Base-by-base conservation (phyloP, 2,888 invertebrate genomes). In the Caenorhabditis wallacei region DNA sequence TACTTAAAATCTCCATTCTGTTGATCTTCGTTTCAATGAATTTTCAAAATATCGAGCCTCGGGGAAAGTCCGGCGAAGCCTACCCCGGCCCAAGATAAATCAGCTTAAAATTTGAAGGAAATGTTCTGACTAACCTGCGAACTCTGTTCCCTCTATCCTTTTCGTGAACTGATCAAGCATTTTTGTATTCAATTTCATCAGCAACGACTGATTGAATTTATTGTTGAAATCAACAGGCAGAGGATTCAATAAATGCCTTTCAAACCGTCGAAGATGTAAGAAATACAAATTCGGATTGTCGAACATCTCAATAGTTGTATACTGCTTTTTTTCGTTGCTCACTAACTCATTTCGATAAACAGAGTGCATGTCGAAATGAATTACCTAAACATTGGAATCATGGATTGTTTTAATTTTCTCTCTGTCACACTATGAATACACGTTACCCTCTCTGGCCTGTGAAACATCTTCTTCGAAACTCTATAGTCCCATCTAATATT, bases 401-500 rank as follows among this genome's bases (percentile, higher is more conserved):
- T n/a, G n/a, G n/a, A n/a, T n/a, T n/a, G n/a, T n/a, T n/a, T n/a
- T n/a, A n/a, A n/a, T n/a, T n/a, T n/a, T n/a, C n/a, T n/a, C n/a
- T n/a, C n/a, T n/a, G n/a, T n/a, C n/a, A n/a, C n/a, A n/a, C n/a
- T n/a, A n/a, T n/a, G n/a, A n/a, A n/a, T n/a, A n/a, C n/a, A n/a
- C n/a, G n/a, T n/a, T 30, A 86, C 86, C 56, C 86, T 80, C 16
- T 86, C 86, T 18, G 86, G 86, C 46, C 86, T 37, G 22, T 86
- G 86, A 11, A 85, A 84, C 61, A 86, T 84, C 43, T 86, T 86
- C 46, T 84, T 83, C 18, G 85, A 86, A 13, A 85, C 82, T 22
- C 84, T 11, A 51, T 86, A 86, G 22, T 85, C 85, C 72, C 74
- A 85, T 22, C 85, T 71, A 22, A 85, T 79, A 56, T 59, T 80